Evolutionary conservation across 2,113 vertebrate genomes (phyloP), one percentile per base, ranked within the genome.

Genomic region (Toxostoma redivivum): DNA sequence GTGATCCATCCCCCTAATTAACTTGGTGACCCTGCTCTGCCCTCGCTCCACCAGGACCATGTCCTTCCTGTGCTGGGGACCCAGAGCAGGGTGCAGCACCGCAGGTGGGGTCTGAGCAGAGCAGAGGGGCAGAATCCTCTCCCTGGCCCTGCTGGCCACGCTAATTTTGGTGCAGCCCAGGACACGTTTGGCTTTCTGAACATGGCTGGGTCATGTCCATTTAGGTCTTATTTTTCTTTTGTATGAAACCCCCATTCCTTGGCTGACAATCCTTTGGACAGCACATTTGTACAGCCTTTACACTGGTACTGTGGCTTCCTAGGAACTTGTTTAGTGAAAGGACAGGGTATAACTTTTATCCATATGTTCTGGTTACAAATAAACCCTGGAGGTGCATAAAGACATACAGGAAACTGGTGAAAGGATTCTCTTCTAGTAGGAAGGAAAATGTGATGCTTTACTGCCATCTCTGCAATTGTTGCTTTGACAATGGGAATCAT

Each of bases 131-230:
- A 69, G 35, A 70, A 56, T 33, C 18, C 2, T 10, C 15, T 42
- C 42, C 15, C 18, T 54, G 1, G 3, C 22, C 15, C 54, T 40
- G 62, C 31, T 76, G 24, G 0, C 17, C 54, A n/a, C 0, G 0
- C 15, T 69, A 12, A 10, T 77, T 70, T 47, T 10, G 56, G 8
- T 62, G 35, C 64, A 90, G 48, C 22, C 12, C 35, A 56, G 22
- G 31, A 56, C 19, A 56, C 0, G 4, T 7, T 0, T 33, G 27
- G 19, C 27, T 56, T 62, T 37, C 42, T 56, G 27, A 30, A 19
- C 9, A 42, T 12, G 23, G 15, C 5, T 2, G 4, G 15, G 14
- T 62, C 35, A 69, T 12, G 22, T 24, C 8, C 15, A 11, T 48
- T 54, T 12, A 25, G 9, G 37, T 8, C 4, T 77, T 66, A 45